These are phyloP conservation scores for Garrulus glandarius DNA, from an alignment of 2,797 vertebrate genomes.

Conservation along the genomic window DNA sequence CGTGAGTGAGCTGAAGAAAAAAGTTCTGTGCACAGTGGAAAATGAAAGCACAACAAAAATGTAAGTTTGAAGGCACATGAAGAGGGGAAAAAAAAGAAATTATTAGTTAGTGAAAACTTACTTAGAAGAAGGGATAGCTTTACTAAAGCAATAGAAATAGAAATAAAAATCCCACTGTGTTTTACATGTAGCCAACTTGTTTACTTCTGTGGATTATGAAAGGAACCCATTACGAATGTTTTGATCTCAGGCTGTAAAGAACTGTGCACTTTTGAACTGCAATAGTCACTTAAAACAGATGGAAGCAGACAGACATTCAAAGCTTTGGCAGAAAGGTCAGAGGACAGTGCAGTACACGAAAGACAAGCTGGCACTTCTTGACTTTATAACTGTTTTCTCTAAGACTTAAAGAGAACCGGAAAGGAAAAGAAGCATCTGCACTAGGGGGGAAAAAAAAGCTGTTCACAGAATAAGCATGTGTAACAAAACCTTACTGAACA, in stretches of 20 bases:
- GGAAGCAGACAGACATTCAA: constrained; percentile 40
- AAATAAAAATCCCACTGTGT: constrained; percentile 3
- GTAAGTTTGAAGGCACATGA: constrained; percentile 57
- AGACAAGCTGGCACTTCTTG: constrained; percentile 30
- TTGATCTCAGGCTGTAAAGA: constrained; percentile 26
- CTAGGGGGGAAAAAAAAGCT: background rate
- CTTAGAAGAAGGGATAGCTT: constrained; percentile 16
- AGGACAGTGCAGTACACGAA: background rate
- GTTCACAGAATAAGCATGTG: background rate
- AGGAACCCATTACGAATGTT: background rate
- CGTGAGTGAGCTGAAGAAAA: constrained; percentile 76
- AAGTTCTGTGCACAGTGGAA: constrained; percentile 45
- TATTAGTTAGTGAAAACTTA: constrained; percentile 74
- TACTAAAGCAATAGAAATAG: background rate
- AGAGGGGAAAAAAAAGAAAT: constrained; percentile 62
- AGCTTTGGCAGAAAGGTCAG: constrained; percentile 53
- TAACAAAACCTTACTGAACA: background rate
- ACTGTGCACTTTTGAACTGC: constrained; percentile 32
- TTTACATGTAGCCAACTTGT: constrained; percentile 35
- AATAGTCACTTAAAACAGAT: constrained; percentile 38
- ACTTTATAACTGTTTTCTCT: constrained; percentile 21
- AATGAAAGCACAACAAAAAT: constrained; percentile 44
- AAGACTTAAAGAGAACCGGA: constrained; percentile 22
- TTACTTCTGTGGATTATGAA: constrained; percentile 29
- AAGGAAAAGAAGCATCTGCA: background rate